Conservation (phyloP, 2,797 vertebrate genomes). For the Luscinia luscinia region DNA sequence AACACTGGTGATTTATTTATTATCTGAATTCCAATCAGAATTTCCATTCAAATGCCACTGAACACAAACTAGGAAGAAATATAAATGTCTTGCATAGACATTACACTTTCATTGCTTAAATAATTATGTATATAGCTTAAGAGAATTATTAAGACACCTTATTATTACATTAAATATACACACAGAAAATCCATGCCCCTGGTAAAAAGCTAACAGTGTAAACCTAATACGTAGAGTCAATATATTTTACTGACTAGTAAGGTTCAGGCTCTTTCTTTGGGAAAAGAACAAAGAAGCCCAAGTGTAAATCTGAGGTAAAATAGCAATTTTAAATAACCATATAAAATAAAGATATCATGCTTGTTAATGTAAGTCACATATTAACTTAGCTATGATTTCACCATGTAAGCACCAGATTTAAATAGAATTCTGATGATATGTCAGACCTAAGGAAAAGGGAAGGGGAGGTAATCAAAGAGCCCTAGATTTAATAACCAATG, state of each 20-base stretch:
- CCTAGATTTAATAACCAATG: not conserved
- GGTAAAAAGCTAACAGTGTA: not conserved
- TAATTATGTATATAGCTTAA: not conserved
- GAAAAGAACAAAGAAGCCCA: not conserved
- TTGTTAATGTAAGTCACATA: not conserved
- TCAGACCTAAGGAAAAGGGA: not conserved
- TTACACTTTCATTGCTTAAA: not conserved
- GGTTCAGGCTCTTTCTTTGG: not conserved
- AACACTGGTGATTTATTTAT: not conserved
- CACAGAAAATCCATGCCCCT: not conserved
- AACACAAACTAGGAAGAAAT: not conserved
- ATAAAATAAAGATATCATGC: not conserved
- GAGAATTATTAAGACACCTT: not conserved
- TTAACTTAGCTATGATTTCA: not conserved
- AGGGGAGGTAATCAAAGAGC: not conserved
- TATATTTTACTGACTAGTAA: not conserved
- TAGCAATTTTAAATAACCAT: not conserved
- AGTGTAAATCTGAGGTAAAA: not conserved
- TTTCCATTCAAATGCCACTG: not conserved
- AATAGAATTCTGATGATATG: not conserved
- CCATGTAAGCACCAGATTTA: not conserved
- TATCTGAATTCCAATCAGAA: not conserved
- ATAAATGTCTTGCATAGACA: not conserved
- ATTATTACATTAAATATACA: not conserved
- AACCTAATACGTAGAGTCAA: not conserved